Base-by-base conservation (phyloP, 2,113 vertebrate genomes). In the human region DNA sequence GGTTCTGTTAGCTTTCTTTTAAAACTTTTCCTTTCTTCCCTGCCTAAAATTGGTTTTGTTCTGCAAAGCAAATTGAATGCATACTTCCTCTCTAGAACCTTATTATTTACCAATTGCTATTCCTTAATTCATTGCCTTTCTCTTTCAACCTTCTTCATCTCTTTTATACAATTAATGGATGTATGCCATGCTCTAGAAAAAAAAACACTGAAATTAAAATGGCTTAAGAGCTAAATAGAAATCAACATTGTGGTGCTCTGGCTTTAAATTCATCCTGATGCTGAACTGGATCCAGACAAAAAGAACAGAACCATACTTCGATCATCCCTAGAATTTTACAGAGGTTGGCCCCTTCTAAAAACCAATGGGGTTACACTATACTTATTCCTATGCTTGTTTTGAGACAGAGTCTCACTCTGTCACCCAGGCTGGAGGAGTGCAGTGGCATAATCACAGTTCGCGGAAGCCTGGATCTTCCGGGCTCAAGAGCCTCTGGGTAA, bases 121-220 rank as follows among this genome's bases (percentile, higher is more conserved):
- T 82, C 40, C 40, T 85, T 85, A 90, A 90, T 9, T 93, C 22
- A 55, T 59, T 80, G 55, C 38, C 16, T 94, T 80, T 45, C 61
- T 52, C 84, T 87, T 80, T 96, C 59, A 88, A 93, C 38, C 5
- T 35, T 90, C 22, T 87, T 90, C 52, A 78, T 55, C 16, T 57
- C 45, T 90, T 82, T 94, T 38, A 81, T 61, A 68, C 11, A 79
- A 68, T 81, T 81, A 96, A 52, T 68, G 35, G 35, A 81, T 70
- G 4, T 78, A 70, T 45, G 35, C 9, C 30, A 70, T 35, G 16
- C 17, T 78, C n/a, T 40, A 61, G 43, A 27, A 35, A 17, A 17
- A 75, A 96, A 94, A 81, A 27, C 1, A 55, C 3, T 86, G 25
- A 96, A 20, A 66, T 80, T n/a, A 89, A 82, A 96, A 92, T 78